Evolutionary conservation across 2,797 vertebrate species (phyloP), one percentile per base, ranked within the genome.

Genomic region (Acrocephalus scirpaceus): DNA sequence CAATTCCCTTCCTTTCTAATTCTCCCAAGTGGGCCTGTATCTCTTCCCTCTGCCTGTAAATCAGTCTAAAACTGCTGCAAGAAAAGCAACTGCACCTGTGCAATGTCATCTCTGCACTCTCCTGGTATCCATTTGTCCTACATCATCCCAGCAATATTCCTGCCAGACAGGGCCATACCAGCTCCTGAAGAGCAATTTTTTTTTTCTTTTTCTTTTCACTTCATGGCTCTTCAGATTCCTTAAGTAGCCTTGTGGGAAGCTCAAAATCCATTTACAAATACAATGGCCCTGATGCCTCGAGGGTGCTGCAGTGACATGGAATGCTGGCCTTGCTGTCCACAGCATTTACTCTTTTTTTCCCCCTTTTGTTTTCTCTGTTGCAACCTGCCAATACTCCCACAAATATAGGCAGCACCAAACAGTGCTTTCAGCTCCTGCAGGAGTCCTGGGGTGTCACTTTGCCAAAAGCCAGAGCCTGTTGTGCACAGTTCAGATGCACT

Each of bases 361-460:
- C 3, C 13, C 1, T 32, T 45, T 79, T 40, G 10, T 71, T 81
- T 79, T 40, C 60, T 76, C 38, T 77, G 20, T 19, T 73, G 42
- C 34, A 71, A 48, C 48, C 29, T 75, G 30, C 54, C 42, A 72
- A 7, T 67, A 12, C 15, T 60, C 42, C 5, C 21, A 27, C 16
- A 50, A 56, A 56, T 6, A 12, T 3, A 34, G 76, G 58, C 21
- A 32, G 36, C n/a, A 56, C 54, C 58, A 60, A 78, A 7, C 16
- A n/a, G 10, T 8, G 20, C 21, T 74, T 62, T n/a, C 25, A 44
- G 14, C 36, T 27, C 40, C 45, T 26, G 16, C 65, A 36, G 44
- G 32, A n/a, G 10, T 22, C 4, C 58, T 74, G 8, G 0, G 2
- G 19, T 25, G 5, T 74, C 10, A 0, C 62, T 70, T 12, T 54